Conservation (phyloP, 2,113 vertebrate genomes). For the Indicator indicator region DNA sequence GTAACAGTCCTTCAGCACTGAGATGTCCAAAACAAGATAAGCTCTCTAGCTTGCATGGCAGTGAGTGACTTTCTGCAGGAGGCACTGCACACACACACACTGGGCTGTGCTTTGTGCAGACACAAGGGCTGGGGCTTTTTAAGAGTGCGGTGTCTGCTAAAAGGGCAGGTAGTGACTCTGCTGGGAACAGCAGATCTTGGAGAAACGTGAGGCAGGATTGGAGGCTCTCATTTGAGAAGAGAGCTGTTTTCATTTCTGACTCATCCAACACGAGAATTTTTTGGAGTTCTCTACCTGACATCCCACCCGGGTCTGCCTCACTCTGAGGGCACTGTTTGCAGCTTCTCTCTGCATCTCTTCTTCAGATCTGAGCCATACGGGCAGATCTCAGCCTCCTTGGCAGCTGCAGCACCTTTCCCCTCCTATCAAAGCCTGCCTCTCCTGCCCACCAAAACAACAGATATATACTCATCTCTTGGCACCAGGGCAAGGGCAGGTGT, state of each 20-base stretch:
- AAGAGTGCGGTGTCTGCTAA: accelerated
- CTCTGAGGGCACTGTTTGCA: not conserved
- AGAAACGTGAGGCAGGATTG: not conserved
- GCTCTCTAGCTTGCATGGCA: accelerated
- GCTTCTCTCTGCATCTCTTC: not conserved
- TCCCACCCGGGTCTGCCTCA: not conserved
- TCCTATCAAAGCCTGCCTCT: not conserved
- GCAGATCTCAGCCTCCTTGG: not conserved
- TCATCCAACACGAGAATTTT: not conserved
- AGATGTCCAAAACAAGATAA: not conserved
- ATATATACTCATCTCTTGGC: not conserved
- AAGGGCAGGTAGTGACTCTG: not conserved
- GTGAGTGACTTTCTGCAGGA: not conserved
- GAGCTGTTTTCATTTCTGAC: not conserved
- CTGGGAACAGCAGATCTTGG: not conserved
- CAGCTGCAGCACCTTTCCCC: not conserved
- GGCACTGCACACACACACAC: not conserved
- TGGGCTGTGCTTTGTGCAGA: not conserved
- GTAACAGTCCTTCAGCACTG: accelerated
- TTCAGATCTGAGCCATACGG: not conserved
- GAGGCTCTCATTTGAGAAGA: not conserved
- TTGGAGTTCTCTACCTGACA: not conserved
- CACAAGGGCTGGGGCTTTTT: not conserved
- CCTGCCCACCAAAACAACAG: not conserved
- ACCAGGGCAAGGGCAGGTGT: not conserved